Evolutionary conservation across 1,140 invertebrate genomes (phyloP), one percentile per base, ranked within the genome.

Genomic region (Caenorhabditis briggsae): DNA sequence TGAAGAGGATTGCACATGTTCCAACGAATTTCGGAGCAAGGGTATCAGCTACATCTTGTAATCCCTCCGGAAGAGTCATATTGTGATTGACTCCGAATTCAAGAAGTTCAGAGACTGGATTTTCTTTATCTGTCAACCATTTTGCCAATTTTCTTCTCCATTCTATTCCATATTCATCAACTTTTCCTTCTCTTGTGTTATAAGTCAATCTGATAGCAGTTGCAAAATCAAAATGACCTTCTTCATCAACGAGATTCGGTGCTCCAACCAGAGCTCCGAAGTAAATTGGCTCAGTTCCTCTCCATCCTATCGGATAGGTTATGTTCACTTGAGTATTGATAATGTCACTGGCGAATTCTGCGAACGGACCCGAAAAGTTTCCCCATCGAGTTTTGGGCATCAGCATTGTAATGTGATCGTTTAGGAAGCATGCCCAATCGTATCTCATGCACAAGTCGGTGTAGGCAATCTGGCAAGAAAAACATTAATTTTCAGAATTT

Each of bases 271-370:
- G 85, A 3, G 91, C 90, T 18, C 90, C 91, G 74, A 92, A 92
- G 82, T 92, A 92, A 83, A 92, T 92, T n/a, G 91, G 92, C 59
- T 92, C 91, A n/a, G 91, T 90, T 55, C 91, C 91, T n/a, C 91
- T 87, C 91, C 91, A 92, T 11, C 91, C 91, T 61, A 92, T 92
- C 14, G 91, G 91, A 78, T 92, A 92, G 3, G 91, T 92, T 18
- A 92, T 90, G 86, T 92, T 91, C n/a, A 92, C 89, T 91, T 91
- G 78, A 55, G 84, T 83, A 59, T 92, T 90, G 65, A 92, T 92
- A 53, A 92, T 92, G 58, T 92, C 89, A 46, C 83, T 88, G 11
- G 91, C 91, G 53, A 92, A 89, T 50, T 91, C 91, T 8, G 89
- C 91, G 83, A 92, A 86, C 33, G 87, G 59, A 48, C 82, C 87